A percentile compares a stretch with the other conserved stretches of the same genome.
These are phyloP conservation scores for Sebastes vulpes DNA, from an alignment of 2,797 vertebrate genomes.

Conservation along the genomic window DNA sequence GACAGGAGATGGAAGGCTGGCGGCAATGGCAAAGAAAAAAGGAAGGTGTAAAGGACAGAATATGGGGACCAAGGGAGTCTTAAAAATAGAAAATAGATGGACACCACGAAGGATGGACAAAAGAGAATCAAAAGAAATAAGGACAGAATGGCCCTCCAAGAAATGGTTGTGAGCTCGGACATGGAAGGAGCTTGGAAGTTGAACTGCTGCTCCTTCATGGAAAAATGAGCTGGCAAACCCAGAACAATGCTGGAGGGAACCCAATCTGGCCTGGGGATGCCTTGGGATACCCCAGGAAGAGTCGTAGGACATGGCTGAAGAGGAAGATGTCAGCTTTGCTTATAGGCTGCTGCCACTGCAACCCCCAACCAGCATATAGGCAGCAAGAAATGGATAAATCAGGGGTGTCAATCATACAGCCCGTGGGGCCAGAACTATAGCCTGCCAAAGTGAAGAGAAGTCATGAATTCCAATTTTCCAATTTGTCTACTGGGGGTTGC, in stretches of 20 bases:
- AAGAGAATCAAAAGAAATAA: background rate
- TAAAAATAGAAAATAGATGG: background rate
- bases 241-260: background rate
- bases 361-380: background rate
- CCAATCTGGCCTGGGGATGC: background rate
- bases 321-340: background rate
- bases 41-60: background rate
- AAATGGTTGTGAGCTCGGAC: background rate
- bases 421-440: too few species aligned
- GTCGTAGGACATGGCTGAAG: background rate
- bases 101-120: background rate
- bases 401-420: too few species aligned
- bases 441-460: too few species aligned
- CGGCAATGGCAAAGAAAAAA: background rate
- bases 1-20: too few species aligned
- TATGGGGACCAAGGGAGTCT: background rate
- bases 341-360: background rate
- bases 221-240: background rate
- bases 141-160: background rate
- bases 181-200: background rate
- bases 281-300: background rate
- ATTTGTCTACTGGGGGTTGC: too few species aligned
- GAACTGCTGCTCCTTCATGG: background rate
- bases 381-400: background rate
- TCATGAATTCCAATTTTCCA: too few species aligned